phyloP scores from a whole-genome alignment of 2,797 vertebrate species.

The Darevskia nairensis region DNA sequence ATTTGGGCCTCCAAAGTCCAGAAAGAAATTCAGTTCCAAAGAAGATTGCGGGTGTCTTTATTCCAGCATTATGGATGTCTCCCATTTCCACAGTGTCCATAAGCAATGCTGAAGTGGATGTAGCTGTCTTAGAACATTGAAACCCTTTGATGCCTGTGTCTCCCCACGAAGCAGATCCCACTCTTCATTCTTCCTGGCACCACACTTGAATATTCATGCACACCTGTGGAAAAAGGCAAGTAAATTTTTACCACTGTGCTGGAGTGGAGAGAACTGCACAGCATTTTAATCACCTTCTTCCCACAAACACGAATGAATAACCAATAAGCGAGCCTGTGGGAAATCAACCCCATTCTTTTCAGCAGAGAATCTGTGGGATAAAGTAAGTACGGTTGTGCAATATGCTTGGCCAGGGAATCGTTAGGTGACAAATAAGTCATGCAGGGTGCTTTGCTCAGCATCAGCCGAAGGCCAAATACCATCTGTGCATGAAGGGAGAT shows the following conservation, averaged over 20 bases:
- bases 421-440: neutral
- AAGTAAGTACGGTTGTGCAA: neutral
- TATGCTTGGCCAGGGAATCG: neutral
- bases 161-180: neutral
- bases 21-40: neutral
- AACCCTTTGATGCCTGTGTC: neutral
- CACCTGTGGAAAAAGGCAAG: constrained; percentile 12
- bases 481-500: neutral
- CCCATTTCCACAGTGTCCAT: no score
- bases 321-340: neutral
- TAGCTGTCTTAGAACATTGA: neutral
- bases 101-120: neutral
- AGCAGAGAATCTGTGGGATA: neutral
- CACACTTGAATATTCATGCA: constrained; percentile 26
- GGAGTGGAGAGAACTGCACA: neutral
- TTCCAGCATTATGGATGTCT: no score
- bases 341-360: neutral
- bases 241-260: neutral
- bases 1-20: neutral
- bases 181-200: neutral
- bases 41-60: neutral
- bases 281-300: constrained; percentile 29
- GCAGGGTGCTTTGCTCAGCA: no score
- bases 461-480: neutral
- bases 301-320: neutral